Evolutionary conservation across 1,140 invertebrate species (phyloP).

Genomic region (Hylaeus anthracinus): DNA sequence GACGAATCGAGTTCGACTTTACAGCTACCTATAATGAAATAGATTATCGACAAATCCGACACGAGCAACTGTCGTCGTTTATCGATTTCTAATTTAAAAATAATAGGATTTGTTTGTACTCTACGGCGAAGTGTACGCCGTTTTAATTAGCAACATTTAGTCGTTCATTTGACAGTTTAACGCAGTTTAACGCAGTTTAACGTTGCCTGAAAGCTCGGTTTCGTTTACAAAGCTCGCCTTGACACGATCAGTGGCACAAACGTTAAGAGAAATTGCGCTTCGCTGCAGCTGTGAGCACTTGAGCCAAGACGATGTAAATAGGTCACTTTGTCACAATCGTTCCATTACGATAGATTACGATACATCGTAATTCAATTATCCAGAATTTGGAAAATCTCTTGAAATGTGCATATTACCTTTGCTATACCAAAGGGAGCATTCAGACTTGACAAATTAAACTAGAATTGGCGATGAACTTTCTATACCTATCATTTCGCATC

Average conservation of each 20-base stretch:
- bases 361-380: conserved; percentile 41
- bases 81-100: too few relatives aligned
- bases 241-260: background rate
- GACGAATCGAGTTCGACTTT: too few relatives aligned
- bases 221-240: conserved; percentile 4
- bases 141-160: background rate
- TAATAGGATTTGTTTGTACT: background rate
- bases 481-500: conserved; percentile 50
- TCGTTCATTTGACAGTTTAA: background rate
- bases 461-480: conserved; percentile 47
- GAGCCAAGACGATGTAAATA: conserved; percentile 47
- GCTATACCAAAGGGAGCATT: too few relatives aligned
- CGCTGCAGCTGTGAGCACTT: conserved; percentile 45
- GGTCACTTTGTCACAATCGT: conserved; percentile 39
- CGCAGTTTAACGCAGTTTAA: background rate
- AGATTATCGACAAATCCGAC: too few relatives aligned
- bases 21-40: too few relatives aligned
- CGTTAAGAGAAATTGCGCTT: conserved; percentile 27
- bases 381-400: too few relatives aligned
- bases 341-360: conserved; percentile 43
- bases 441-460: too few relatives aligned
- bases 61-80: too few relatives aligned
- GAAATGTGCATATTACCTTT: too few relatives aligned
- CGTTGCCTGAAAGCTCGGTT: background rate
- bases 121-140: background rate